Evolutionary conservation across 2,113 vertebrate species (phyloP).

Genomic region (Tretioscincus oriximinensis): DNA sequence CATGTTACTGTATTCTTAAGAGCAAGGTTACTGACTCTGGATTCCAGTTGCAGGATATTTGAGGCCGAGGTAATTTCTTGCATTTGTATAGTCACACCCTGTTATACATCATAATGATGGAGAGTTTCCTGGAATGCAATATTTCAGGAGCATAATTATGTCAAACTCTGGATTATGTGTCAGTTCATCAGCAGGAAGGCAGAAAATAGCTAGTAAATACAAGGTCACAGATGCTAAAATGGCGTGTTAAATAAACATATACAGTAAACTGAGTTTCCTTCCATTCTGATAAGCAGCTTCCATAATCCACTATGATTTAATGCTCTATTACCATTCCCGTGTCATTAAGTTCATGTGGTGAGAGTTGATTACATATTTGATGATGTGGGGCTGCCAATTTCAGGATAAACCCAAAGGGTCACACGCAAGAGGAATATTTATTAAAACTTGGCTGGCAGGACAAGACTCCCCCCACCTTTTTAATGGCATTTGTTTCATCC

Average conservation of each 20-base stretch:
- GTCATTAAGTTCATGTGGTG: conserved; percentile 32
- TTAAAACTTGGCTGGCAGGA: conserved; percentile 2
- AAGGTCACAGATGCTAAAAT: conserved; percentile 30
- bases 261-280: conserved; percentile 29
- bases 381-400: conserved; percentile 36
- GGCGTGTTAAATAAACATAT: conserved; percentile 34
- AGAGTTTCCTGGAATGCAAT: neutral
- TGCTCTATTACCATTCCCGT: conserved; percentile 35
- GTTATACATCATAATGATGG: neutral
- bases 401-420: conserved; percentile 30
- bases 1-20: neutral
- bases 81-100: neutral
- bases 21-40: neutral
- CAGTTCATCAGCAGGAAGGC: conserved; percentile 7
- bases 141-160: neutral
- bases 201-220: conserved; percentile 9
- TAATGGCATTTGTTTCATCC: neutral
- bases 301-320: conserved; percentile 38
- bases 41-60: neutral
- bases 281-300: conserved; percentile 29
- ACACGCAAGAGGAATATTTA: conserved; percentile 34
- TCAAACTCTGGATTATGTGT: neutral
- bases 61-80: neutral
- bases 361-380: conserved; percentile 39
- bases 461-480: neutral